Percentiles rank a stretch among this genome's conserved stretches.
phyloP scores from a whole-genome alignment of 2,113 vertebrate genomes.

The Zapornia atra region DNA sequence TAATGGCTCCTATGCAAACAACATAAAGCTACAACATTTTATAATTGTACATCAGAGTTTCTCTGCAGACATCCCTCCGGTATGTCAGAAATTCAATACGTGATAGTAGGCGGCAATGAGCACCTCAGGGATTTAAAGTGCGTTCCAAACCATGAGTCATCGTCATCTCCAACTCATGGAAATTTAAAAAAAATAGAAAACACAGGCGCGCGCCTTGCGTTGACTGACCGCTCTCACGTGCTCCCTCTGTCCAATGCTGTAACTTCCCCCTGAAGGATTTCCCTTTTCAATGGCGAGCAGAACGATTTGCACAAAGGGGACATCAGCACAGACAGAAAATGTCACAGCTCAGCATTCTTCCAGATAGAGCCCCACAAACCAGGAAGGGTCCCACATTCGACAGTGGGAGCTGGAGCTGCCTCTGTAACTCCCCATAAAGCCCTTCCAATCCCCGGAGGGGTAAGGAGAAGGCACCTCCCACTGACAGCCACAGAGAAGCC shows the following conservation, averaged over 20 bases:
- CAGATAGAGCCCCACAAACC: background rate
- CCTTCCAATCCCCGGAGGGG: background rate
- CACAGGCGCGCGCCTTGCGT: background rate
- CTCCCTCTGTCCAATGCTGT: background rate
- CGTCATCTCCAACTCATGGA: constrained; percentile 2
- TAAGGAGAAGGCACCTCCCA: background rate
- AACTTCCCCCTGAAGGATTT: background rate
- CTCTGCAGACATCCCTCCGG: constrained; percentile 58
- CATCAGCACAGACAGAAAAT: background rate
- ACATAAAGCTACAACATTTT: constrained; percentile 14
- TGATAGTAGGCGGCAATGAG: constrained; percentile 55
- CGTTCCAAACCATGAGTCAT: constrained; percentile 67
- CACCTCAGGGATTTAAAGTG: constrained; percentile 65
- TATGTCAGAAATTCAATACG: constrained; percentile 68
- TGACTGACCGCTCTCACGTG: constrained; percentile 38
- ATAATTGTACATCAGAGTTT: constrained; percentile 60
- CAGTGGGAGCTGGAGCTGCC: background rate
- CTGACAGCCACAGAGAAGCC: fast-evolving
- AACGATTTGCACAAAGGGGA: fast-evolving
- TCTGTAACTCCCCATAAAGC: background rate
- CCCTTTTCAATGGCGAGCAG: background rate
- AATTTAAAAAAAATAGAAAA: background rate
- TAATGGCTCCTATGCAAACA: constrained; percentile 60
- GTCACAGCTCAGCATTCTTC: background rate
- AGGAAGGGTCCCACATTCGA: fast-evolving